Base-by-base conservation (phyloP, 2,888 invertebrate genomes). In the Zootermopsis nevadensis region DNA sequence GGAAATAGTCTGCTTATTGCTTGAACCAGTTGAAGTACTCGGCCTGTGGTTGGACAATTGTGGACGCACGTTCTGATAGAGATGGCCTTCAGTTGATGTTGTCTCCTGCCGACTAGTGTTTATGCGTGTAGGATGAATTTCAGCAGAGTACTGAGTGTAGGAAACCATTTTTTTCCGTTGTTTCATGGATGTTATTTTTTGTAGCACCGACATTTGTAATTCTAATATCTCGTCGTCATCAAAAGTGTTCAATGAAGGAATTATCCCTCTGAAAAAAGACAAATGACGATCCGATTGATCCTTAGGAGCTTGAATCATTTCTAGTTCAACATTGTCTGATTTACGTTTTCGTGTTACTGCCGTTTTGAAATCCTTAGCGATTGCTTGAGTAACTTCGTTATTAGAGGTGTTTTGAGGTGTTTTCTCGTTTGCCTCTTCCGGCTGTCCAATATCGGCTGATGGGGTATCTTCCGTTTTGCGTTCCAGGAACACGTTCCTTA, bases 231-330 rank as follows among this genome's bases (percentile, higher is more conserved):
- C 66, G 66, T 66, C 24, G 24, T 66, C 66, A 66, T 66, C 66
- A 27, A 66, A 66, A 66, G 66, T 66, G 66, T 66, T 66, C n/a
- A 66, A 27, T 27, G 66, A 66, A 66, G 66, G 66, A 66, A 66
- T 66, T 66, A 66, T 66, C 24, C 66, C 66, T 15, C n/a, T 66
- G 66, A 66, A 66, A 24, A 66, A 66, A 66, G 66, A 66, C 66
- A 66, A 66, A 66, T 66, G 66, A 66, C 66, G 66, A 66, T 66
- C 66, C 24, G 66, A 24, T 27, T 66, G 66, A 15, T 66, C 10
- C 27, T 66, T 66, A 66, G 24, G 66, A 66, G 24, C 66, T 66
- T 66, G 66, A 66, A 66, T 15, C 66, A 66, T 66, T 66, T 66
- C 66, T 27, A 66, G 66, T 27, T 66, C 66, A 66, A 66, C 22